Base-by-base conservation (phyloP, 2,113 vertebrate species). In the Gallinago undulata region DNA sequence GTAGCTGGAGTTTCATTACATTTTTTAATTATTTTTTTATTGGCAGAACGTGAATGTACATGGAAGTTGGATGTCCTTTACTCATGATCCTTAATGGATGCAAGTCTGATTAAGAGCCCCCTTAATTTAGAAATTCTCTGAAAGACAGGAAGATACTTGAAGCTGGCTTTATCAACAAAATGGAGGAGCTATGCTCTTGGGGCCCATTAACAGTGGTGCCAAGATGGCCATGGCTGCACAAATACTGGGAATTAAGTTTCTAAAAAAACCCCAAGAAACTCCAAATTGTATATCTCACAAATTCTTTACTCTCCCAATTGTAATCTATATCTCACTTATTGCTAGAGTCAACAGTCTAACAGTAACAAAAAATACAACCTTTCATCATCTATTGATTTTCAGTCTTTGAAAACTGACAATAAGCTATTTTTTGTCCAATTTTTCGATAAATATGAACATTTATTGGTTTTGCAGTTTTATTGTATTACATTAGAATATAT, bases 291-390 rank as follows among this genome's bases (percentile, higher is more conserved):
- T 74, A 63, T 96, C 72, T 84, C 67, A 89, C 89, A 70, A 68
- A 76, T 94, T 89, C 94, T 90, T 96, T 96, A 83, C 93, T 84
- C 92, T 74, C 79, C 88, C 43, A 79, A 79, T 97, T 97, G 89
- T 93, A 97, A 97, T 98, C 97, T 83, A 92, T 93, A 96, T 94
- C 80, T 27, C 78, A 86, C 94, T 97, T 98, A 97, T 96, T 98
- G 97, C 98, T 98, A 94, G 93, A 97, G 97, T 97, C 97, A 97
- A 97, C 97, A 98, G 89, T 97, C 92, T 96, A 96, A 96, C 96
- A 92, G 94, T 97, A 97, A 97, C 96, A 95, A 97, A 97, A 97
- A 96, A 90, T 90, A 97, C 96, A 97, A 90, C 92, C 95, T 97
- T 97, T 93, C 90, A 97, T 98, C 97, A 97, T 95, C 80, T 96